These are phyloP conservation scores for Chondrilla cf. caribensis DNA, from an alignment of 37 sponge, comb jelly and placozoan species.

Conservation along the genomic window DNA sequence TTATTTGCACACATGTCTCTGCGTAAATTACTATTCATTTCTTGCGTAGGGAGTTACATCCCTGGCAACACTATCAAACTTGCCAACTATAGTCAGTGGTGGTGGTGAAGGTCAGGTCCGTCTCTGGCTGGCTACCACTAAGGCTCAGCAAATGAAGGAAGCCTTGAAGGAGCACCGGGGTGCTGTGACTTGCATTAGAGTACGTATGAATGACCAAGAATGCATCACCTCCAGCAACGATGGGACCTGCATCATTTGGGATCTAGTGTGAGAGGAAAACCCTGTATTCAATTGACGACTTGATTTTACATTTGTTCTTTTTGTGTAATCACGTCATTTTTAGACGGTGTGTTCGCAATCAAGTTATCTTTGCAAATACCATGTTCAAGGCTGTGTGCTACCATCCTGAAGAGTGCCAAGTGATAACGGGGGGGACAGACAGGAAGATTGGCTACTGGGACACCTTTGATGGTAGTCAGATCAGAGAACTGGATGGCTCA, in stretches of 20 bases:
- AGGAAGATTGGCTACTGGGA: slow-evolving; percentile 99
- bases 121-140: slow-evolving; percentile 80
- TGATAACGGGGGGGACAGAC: slow-evolving; percentile 96
- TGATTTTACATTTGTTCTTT: neutral
- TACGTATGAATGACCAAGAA: slow-evolving; percentile 59
- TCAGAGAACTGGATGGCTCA: slow-evolving; percentile 94
- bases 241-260: slow-evolving; percentile 98
- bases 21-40: neutral
- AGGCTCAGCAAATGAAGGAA: slow-evolving; percentile 66
- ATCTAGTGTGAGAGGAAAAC: slow-evolving; percentile 73
- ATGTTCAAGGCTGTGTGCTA: slow-evolving; percentile 97
- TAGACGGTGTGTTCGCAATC: slow-evolving; percentile 83
- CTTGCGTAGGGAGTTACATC: slow-evolving; percentile 90
- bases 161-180: slow-evolving; percentile 98
- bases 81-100: slow-evolving; percentile 81
- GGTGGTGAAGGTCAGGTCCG: slow-evolving; percentile 99
- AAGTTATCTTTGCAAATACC: slow-evolving; percentile 98
- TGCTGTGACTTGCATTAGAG: slow-evolving; percentile 84
- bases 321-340: neutral
- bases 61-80: slow-evolving; percentile 72
- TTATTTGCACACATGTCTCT: neutral
- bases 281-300: neutral
- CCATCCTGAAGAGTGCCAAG: slow-evolving; percentile 85
- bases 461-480: slow-evolving; percentile 89
- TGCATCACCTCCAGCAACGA: slow-evolving; percentile 92